Conservation (phyloP, 2,113 vertebrate species). For the Sarotherodon lohbergeri region DNA sequence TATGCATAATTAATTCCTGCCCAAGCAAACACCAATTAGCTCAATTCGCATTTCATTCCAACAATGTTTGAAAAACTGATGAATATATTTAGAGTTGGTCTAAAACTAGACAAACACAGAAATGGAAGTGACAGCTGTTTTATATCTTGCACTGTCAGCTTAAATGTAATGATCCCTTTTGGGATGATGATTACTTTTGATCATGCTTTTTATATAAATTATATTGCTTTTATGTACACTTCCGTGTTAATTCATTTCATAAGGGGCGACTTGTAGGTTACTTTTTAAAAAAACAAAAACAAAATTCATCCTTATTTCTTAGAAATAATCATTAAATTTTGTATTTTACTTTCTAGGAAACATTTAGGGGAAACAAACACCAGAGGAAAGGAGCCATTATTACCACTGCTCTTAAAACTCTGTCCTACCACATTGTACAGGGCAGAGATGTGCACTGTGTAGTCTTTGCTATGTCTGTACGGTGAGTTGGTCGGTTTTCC, state of each 20-base stretch:
- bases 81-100: conserved; percentile 1
- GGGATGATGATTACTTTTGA: not conserved
- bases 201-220: not conserved
- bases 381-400: not conserved
- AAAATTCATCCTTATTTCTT: not conserved
- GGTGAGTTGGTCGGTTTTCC: not conserved
- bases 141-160: not conserved
- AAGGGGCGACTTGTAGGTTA: not conserved
- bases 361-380: not conserved
- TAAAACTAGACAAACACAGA: not conserved
- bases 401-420: not conserved
- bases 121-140: not conserved
- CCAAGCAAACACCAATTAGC: conserved; percentile 12
- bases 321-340: not conserved
- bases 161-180: not conserved
- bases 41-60: not conserved
- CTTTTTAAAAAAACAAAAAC: not conserved
- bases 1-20: conserved; percentile 11
- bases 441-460: not conserved
- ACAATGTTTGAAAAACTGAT: conserved; percentile 21
- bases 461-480: not conserved
- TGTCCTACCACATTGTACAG: not conserved
- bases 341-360: not conserved
- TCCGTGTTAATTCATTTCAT: not conserved
- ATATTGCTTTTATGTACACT: not conserved